Conservation (phyloP, 2,797 vertebrate genomes). For the Pangasius krempfi region DNA sequence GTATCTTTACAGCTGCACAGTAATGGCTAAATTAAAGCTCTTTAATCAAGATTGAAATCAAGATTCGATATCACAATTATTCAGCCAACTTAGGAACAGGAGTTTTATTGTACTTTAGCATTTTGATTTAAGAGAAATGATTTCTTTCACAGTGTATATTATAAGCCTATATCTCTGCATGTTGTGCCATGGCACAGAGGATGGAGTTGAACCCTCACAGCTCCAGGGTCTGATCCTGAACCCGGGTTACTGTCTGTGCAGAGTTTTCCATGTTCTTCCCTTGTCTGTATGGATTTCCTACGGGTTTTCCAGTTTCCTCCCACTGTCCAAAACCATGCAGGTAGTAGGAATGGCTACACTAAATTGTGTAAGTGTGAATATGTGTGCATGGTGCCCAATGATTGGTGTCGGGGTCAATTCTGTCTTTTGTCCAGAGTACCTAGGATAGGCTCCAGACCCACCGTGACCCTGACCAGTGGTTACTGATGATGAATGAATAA, state of each 20-base stretch:
- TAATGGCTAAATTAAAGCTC: not conserved
- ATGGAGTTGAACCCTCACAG: not conserved
- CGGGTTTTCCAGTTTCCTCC: not conserved
- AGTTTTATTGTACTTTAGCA: not conserved
- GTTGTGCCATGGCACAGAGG: not conserved
- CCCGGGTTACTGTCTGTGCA: not conserved
- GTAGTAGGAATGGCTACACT: not conserved
- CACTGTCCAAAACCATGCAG: not conserved
- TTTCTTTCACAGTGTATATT: not conserved
- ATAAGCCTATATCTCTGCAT: not conserved
- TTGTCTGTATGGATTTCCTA: not conserved
- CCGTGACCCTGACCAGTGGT: not conserved
- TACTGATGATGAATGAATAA: not conserved
- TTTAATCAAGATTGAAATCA: not conserved
- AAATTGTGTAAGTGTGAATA: not conserved
- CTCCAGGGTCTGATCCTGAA: not conserved
- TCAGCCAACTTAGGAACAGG: not conserved
- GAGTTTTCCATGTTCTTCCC: not conserved
- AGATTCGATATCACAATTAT: not conserved
- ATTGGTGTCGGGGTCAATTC: not conserved
- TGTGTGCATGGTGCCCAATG: not conserved
- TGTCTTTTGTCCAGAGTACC: not conserved
- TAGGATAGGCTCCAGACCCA: not conserved
- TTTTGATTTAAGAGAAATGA: not conserved
- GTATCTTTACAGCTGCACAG: not conserved